Percentiles rank a stretch among this genome's conserved stretches.
Evolutionary conservation across 37 sponge, comb jelly and placozoan genomes (phyloP).

Genomic region (Agelas oroides): DNA sequence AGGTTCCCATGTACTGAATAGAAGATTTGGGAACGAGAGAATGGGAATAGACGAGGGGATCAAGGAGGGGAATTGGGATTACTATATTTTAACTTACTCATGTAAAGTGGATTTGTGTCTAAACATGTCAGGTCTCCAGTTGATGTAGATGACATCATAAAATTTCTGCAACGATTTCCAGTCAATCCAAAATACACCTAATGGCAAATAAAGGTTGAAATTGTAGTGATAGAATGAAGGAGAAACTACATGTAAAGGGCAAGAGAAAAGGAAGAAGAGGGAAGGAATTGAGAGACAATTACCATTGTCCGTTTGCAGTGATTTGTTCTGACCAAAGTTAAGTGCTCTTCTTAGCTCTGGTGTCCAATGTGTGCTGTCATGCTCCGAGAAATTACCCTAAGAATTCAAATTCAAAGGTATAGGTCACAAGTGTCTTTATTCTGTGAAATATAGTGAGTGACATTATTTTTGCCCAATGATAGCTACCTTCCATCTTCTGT

Average conservation of each 20-base stretch:
- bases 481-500: constrained; percentile 97
- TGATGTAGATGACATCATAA: constrained; percentile 93
- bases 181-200: constrained; percentile 99
- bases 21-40: background rate
- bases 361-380: constrained; percentile 92
- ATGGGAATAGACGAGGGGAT: too few species aligned
- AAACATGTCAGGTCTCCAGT: constrained; percentile 97
- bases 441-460: too few species aligned
- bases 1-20: constrained; percentile 77
- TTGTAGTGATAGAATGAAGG: too few species aligned
- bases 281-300: background rate
- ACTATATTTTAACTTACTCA: constrained; percentile 67
- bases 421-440: too few species aligned
- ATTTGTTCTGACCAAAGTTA: constrained; percentile 83
- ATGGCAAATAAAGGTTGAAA: too few species aligned
- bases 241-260: too few species aligned
- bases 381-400: constrained; percentile 92
- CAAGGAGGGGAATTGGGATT: too few species aligned
- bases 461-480: too few species aligned
- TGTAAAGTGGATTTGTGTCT: constrained; percentile 79
- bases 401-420: too few species aligned
- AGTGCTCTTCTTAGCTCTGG: constrained; percentile 87
- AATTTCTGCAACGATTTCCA: constrained; percentile 84
- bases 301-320: constrained; percentile 88
- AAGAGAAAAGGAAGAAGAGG: too few species aligned